Conservation (phyloP, 2,113 vertebrate species). For the Numida meleagris region DNA sequence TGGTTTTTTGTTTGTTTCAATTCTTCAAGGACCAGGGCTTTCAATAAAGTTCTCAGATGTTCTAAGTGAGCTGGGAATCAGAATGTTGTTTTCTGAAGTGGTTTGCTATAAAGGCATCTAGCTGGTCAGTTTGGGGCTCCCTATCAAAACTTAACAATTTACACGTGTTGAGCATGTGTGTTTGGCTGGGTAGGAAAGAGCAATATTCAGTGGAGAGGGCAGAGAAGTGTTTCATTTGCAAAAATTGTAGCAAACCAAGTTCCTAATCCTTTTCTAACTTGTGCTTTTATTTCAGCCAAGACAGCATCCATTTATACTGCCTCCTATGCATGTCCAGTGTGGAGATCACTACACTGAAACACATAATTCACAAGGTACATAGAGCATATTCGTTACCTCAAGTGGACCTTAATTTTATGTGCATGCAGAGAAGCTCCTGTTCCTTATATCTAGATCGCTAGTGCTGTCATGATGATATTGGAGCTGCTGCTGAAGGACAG, state of each 20-base stretch:
- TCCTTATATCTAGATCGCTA: neutral
- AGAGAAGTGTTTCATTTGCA: neutral
- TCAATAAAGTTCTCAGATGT: neutral
- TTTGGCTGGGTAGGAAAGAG: neutral
- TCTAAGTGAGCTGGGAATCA: neutral
- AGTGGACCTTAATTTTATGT: neutral
- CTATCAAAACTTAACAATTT: neutral
- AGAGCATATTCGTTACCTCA: neutral
- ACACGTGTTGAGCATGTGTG: neutral
- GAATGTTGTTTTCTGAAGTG: neutral
- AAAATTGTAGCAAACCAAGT: neutral
- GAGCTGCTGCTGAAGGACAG: constrained; percentile 3
- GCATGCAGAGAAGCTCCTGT: neutral
- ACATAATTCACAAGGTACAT: constrained; percentile 92
- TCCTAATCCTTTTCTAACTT: neutral
- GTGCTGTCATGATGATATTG: neutral
- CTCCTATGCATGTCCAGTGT: constrained; percentile 90
- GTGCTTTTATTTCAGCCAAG: constrained; percentile 83
- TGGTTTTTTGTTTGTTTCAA: neutral
- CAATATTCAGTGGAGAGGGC: neutral
- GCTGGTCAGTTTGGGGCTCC: neutral
- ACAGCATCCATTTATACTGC: constrained; percentile 92
- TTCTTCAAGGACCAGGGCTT: neutral
- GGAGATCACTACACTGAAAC: constrained; percentile 93
- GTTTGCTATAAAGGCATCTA: neutral